Evolutionary conservation across 2,113 vertebrate genomes (phyloP), one percentile per base, ranked within the genome.

Genomic region (Dolichotis patagonum): DNA sequence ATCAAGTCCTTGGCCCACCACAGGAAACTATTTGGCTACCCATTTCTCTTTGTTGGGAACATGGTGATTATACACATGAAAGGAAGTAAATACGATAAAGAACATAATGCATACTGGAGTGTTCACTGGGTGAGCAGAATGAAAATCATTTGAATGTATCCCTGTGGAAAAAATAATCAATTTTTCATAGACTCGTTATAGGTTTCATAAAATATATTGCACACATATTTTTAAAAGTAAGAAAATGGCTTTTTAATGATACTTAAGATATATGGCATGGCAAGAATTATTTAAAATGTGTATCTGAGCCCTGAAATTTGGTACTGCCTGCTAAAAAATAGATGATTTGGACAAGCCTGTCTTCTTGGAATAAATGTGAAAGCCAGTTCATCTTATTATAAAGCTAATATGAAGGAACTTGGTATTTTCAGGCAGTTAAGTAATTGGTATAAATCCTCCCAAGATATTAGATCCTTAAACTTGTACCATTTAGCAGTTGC

Each of bases 141-240:
- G 82, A 94, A 97, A 98, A 97, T 97, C 92, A 86, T 96, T 78
- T 84, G 78, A 97, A 97, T 67, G 46, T 41, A 95, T 93, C 96
- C 90, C 94, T 87, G 60, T 96, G 93, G 97, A 91, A 98, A 98
- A 97, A 97, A 97, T 97, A 95, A 98, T 97, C 97, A 97, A 95
- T 98, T 98, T 98, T 98, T 98, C 96, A 98, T 97, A 97, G 96
- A 91, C 96, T 97, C 96, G 96, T 96, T 98, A 96, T 75, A 98
- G 88, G 96, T 96, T 98, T 83, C 93, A 96, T 92, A 97, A 97
- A 97, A 97, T 65, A 92, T 95, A 91, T 97, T 73, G 5, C 30
- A 60, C 46, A 87, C 88, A 85, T 92, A 96, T 87, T 98, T 97
- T 97, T 96, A 95, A 96, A 75, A 96, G 67, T 65, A 82, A 88